Evolutionary conservation across 2,888 invertebrate genomes (phyloP), one percentile per base, ranked within the genome.

Genomic region (Gonocerus acuteangulatus): DNA sequence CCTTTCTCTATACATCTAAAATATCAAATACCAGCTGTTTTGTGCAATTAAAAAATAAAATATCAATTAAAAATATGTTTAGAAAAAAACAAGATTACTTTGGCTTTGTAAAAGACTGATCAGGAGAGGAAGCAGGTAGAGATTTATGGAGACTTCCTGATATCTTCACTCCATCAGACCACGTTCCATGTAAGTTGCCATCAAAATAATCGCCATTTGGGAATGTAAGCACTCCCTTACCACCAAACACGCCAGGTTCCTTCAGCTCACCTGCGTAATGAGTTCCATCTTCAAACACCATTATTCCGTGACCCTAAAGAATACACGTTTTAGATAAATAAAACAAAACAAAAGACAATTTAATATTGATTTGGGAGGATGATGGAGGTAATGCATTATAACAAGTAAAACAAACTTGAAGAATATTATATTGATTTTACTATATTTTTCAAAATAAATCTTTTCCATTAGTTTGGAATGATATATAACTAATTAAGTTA

Each of bases 191-290:
- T 65, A 89, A 79, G 18, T 79, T 79, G 0, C 89, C 89, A 70
- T 88, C 88, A 52, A 89, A 80, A 4, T 54, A 79, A 70, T 87
- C 87, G 0, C 86, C 87, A 62, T 84, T 83, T n/a, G 86, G 84
- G 73, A 92, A 83, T 0, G 85, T 89, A 54, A 92, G 77, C 1
- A 80, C 80, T 3, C 93, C 93, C 72, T 87, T 88, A 0, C 94
- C 94, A 65, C 80, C 82, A 66, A 92, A 85, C 27, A 87, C 83
- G 2, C 86, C 85, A 1, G 88, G 84, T 0, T 86, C 84, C 65
- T 85, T 81, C 69, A 93, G 86, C 71, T 93, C 91, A 0, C 94
- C 94, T 72, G 93, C 92, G 70, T 90, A 94, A 73, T 87, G 87
- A 2, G 89, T 88, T 23, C 87, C 88, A 71, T 93, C 91, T 72